Conservation (phyloP, 2,113 vertebrate genomes). For the Prochilodus magdalenae region DNA sequence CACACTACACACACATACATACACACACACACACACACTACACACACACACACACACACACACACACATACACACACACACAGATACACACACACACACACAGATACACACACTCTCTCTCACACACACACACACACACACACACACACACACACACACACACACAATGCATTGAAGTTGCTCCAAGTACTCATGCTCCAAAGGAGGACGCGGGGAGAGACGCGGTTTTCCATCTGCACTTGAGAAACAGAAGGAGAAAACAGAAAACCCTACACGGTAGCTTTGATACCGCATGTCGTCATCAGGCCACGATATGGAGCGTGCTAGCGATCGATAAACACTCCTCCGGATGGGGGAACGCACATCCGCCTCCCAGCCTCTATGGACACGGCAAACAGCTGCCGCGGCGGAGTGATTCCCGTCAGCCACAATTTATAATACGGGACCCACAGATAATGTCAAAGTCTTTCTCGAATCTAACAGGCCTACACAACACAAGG, state of each 20-base stretch:
- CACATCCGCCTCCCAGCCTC: background rate
- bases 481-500: constrained; percentile 31
- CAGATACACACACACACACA: too few species aligned
- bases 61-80: too few species aligned
- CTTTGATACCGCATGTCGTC: background rate
- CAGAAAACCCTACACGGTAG: background rate
- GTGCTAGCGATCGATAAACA: background rate
- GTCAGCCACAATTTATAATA: background rate
- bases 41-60: too few species aligned
- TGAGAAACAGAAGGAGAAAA: background rate
- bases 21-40: too few species aligned
- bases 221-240: background rate
- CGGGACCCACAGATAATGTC: constrained; percentile 6
- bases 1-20: too few species aligned
- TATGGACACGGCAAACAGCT: background rate
- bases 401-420: background rate
- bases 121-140: too few species aligned
- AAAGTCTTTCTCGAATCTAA: constrained; percentile 7
- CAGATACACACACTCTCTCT: too few species aligned
- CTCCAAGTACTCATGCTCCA: constrained; percentile 12
- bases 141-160: background rate
- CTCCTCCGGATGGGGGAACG: background rate
- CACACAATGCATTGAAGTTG: background rate
- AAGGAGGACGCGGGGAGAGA: constrained; percentile 1
- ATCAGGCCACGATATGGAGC: background rate